phyloP scores from a whole-genome alignment of 2,113 vertebrate genomes.

The Calonectris borealis region DNA sequence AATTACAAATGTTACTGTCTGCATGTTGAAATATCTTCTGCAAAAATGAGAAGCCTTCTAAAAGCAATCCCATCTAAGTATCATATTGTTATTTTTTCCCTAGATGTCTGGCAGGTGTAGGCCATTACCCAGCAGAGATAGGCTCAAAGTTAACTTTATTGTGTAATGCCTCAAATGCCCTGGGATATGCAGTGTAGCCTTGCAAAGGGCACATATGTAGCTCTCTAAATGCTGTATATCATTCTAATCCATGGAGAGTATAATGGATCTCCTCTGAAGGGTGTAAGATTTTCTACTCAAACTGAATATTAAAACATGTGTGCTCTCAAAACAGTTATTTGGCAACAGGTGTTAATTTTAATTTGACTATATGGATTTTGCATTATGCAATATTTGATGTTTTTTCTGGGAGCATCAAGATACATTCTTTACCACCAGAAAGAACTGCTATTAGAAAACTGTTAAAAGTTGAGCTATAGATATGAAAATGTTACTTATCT shows the following conservation, averaged over 20 bases:
- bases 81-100: slow-evolving; percentile 45
- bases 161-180: slow-evolving; percentile 38
- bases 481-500: neutral
- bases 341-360: slow-evolving; percentile 42
- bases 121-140: slow-evolving; percentile 49
- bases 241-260: slow-evolving; percentile 52
- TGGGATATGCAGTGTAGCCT: slow-evolving; percentile 31
- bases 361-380: neutral
- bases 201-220: slow-evolving; percentile 51
- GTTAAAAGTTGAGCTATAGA: neutral
- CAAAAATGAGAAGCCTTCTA: slow-evolving; percentile 52
- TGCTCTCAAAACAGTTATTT: neutral
- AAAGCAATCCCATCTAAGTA: slow-evolving; percentile 58
- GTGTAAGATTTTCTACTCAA: slow-evolving; percentile 21
- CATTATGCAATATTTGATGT: neutral
- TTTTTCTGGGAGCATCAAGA: neutral
- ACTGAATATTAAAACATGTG: slow-evolving; percentile 40
- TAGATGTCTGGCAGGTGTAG: slow-evolving; percentile 62
- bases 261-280: slow-evolving; percentile 39
- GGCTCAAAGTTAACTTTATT: slow-evolving; percentile 44
- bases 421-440: neutral
- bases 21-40: slow-evolving; percentile 47
- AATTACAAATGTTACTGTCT: slow-evolving; percentile 53
- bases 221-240: slow-evolving; percentile 50
- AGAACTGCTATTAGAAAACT: neutral